Percentiles rank a stretch among this genome's conserved stretches.
Evolutionary conservation across 1,140 invertebrate genomes (phyloP).

Genomic region (Drosophila kepulauana): DNA sequence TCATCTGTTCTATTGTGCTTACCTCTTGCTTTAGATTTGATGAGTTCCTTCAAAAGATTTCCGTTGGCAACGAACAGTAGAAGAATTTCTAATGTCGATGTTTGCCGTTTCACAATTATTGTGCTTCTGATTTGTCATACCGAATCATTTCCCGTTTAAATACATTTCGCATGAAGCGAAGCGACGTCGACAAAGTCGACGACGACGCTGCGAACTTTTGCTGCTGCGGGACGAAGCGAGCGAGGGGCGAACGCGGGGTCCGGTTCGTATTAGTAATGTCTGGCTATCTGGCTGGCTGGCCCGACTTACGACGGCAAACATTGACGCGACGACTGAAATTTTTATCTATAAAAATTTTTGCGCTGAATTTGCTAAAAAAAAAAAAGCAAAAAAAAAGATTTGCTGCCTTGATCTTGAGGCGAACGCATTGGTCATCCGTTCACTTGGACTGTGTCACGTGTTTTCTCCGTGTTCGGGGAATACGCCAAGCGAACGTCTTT

Average conservation of each 20-base stretch:
- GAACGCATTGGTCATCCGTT: slow-evolving; percentile 34
- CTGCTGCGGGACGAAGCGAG: neutral
- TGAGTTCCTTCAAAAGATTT: slow-evolving; percentile 5
- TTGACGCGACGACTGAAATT: slow-evolving; percentile 8
- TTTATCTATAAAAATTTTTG: slow-evolving; percentile 8
- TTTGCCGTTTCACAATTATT: slow-evolving; percentile 67
- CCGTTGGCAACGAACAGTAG: slow-evolving; percentile 27
- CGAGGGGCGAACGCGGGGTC: slow-evolving; percentile 6
- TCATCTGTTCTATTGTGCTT: slow-evolving; percentile 18
- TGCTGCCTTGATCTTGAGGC: slow-evolving; percentile 49
- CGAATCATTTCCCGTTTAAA: slow-evolving; percentile 73
- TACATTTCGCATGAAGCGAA: slow-evolving; percentile 45
- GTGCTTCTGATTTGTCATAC: slow-evolving; percentile 78
- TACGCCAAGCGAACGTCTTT: slow-evolving; percentile 52
- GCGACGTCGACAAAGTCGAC: neutral
- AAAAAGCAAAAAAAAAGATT: neutral
- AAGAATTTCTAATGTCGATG: slow-evolving; percentile 32
- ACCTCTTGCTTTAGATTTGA: slow-evolving; percentile 12
- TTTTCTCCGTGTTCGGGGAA: slow-evolving; percentile 68
- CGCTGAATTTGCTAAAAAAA: slow-evolving; percentile 14
- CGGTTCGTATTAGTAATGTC: slow-evolving; percentile 57
- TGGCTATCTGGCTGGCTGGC: slow-evolving; percentile 24
- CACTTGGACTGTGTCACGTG: slow-evolving; percentile 56
- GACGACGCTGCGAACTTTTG: neutral
- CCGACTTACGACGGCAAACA: slow-evolving; percentile 5